Conservation (phyloP, 2,113 vertebrate genomes). For the Gorilla gorilla region DNA sequence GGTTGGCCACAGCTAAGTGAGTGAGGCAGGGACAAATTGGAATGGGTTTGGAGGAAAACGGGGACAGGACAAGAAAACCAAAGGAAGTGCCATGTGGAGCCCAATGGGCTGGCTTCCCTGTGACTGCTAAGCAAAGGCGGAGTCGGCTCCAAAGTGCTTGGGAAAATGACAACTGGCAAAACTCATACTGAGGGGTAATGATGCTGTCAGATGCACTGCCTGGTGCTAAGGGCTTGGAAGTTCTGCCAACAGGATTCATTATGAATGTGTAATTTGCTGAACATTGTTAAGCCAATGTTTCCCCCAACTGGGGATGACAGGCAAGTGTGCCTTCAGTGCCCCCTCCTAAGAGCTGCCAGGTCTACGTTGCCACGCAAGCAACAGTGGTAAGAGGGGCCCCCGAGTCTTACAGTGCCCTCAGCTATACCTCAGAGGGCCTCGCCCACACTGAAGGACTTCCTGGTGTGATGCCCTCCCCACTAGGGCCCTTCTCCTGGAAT, state of each 20-base stretch:
- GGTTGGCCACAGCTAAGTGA: neutral
- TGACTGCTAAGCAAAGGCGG: neutral
- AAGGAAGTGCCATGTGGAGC: neutral
- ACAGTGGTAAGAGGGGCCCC: neutral
- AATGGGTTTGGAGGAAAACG: neutral
- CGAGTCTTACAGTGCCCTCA: neutral
- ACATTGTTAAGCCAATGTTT: neutral
- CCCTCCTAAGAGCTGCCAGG: neutral
- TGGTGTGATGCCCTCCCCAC: too few species aligned
- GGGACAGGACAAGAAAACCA: neutral
- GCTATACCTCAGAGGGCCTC: neutral
- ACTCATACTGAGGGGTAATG: slow-evolving; percentile 1
- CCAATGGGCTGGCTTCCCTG: neutral
- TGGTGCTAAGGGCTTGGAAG: slow-evolving; percentile 17
- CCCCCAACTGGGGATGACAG: neutral
- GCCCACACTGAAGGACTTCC: neutral
- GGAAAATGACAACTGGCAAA: slow-evolving; percentile 56
- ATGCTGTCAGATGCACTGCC: slow-evolving; percentile 11
- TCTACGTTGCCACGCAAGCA: neutral
- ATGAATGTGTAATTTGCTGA: slow-evolving; percentile 51
- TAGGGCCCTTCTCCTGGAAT: neutral
- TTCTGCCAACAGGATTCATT: slow-evolving; percentile 16
- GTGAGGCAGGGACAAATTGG: neutral
- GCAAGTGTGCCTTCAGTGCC: neutral
- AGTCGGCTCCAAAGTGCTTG: neutral